Percentiles rank a stretch among this genome's conserved stretches.
Evolutionary conservation across 1,140 invertebrate genomes (phyloP).

Genomic region (Hypothenemus hampei): DNA sequence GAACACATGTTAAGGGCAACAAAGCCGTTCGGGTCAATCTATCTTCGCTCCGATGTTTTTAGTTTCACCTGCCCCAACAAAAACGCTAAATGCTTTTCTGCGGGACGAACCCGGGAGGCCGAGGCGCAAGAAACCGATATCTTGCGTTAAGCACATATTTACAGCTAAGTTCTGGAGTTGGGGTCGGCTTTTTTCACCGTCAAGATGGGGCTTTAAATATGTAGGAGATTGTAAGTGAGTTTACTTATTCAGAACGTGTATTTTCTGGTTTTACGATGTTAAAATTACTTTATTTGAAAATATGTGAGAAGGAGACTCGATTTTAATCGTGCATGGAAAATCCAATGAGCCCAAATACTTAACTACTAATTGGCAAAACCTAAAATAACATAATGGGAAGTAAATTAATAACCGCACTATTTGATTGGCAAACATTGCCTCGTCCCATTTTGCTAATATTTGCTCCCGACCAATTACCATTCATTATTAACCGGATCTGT

Average conservation of each 20-base stretch:
- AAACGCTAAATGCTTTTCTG: constrained; percentile 30
- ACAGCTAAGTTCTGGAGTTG: constrained; percentile 23
- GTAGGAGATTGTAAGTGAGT: not conserved
- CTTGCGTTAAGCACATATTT: constrained; percentile 30
- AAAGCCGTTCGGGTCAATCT: constrained; percentile 30
- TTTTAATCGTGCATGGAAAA: too few relatives aligned
- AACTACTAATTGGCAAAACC: too few relatives aligned
- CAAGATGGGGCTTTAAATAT: constrained; percentile 14
- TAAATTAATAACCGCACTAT: too few relatives aligned
- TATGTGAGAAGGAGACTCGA: too few relatives aligned
- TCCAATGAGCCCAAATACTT: too few relatives aligned
- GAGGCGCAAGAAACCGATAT: constrained; percentile 25
- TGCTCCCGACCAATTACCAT: too few relatives aligned
- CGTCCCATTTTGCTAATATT: too few relatives aligned
- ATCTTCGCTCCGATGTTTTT: constrained; percentile 24
- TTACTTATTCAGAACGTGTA: constrained; percentile 12
- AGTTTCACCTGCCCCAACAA: constrained; percentile 31
- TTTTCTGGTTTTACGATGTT: too few relatives aligned
- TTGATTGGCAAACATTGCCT: too few relatives aligned
- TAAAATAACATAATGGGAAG: too few relatives aligned
- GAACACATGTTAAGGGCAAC: constrained; percentile 26
- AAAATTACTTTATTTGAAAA: too few relatives aligned
- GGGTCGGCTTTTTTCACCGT: constrained; percentile 20
- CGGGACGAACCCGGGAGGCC: constrained; percentile 14
- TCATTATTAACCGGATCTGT: too few relatives aligned